Base-by-base conservation (phyloP, 2,797 vertebrate genomes). In the Gymnodraco acuticeps region DNA sequence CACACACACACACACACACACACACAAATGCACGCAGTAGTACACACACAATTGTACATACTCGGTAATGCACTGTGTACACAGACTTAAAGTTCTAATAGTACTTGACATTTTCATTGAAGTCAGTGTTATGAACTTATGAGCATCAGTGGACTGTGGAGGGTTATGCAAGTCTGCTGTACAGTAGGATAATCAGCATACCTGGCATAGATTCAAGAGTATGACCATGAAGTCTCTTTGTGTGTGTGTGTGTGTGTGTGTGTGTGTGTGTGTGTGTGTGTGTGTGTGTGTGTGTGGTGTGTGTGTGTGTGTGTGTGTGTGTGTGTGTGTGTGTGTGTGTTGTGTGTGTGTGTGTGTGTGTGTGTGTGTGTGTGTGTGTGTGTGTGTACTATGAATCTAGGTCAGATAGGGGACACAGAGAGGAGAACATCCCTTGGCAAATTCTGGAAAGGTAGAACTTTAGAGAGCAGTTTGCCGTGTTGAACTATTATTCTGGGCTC, bases 391-490 rank as follows among this genome's bases (percentile, higher is more conserved):
- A 27, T 82, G 13, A 85, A 79, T 87, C 23, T 77, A 78, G 83
- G 86, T 88, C 81, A 90, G 47, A 71, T 33, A 66, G 51, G 46
- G 77, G 79, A 68, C 77, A 81, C 10, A 0, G 46, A 41, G 62
- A 82, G 56, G 62, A 75, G 45, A 64, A 45, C n/a, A 72, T 62
- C 15, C 20, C 15, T 78, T 23, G 15, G 27, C 16, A 3, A 20
- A 46, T 53, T 7, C 3, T 43, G 27, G 23, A 77, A 69, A 70
- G 62, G 52, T 50, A 27, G 4, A 78, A 67, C 41, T 80, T 64
- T 11, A 38, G 31, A 51, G 19, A 68, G 15, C n/a, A 45, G 17
- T 68, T 55, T 52, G 58, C 52, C 53, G 70, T 65, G 11, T 75
- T 81, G 62, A 70, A 58, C 60, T 68, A 43, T 64, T 20, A 3